Base-by-base conservation (phyloP, 2,888 invertebrate genomes). In the Gasteruption jaculator region DNA sequence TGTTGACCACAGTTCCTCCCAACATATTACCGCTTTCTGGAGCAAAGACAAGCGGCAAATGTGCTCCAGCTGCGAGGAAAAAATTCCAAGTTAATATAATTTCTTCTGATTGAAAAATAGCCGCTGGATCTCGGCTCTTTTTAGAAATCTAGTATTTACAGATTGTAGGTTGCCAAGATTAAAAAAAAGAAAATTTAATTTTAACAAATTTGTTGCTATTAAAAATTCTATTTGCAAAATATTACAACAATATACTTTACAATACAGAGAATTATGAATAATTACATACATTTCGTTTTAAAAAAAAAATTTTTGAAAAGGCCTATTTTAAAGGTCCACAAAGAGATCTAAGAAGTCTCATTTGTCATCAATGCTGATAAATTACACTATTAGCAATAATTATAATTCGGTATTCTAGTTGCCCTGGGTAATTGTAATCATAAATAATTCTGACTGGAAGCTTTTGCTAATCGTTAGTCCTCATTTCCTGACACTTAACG, bases 11-110 rank as follows among this genome's bases (percentile, higher is more conserved):
- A 0, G 92, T 91, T 2, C 97, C 97, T 3, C 97, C 97, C 51
- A 96, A 76, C 96, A 97, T 96, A 68, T 91, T 93, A 4, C 94
- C 96, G 62, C 91, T 91, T 70, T 95, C 93, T 0, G 95, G 95
- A 0, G 94, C 92, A 60, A 92, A 92, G 56, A 88, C 82, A 38
- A 93, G 70, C 0, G 86, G 86, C 42, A 92, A 77, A 66, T 86
- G 81, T 0, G 89, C 83, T 12, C 86, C 87, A 58, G 87, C 91
- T 90, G 55, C 16, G 63, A 60, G 21, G 31, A 26, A 33, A 3
- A 15, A 38, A 39, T 30, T 39, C 24, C 10, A 26, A 5, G 4
- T 11, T 4, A 30, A 25, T 34, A n/a, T 27, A 11, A 27, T 7
- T 27, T 27, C n/a, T 8, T 27, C 27, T 36, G 3, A 12, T 25